A percentile compares a stretch with the other conserved stretches of the same genome.
These are phyloP conservation scores for Pristionchus entomophagus DNA, from an alignment of 2,888 invertebrate genomes.

Conservation along the genomic window DNA sequence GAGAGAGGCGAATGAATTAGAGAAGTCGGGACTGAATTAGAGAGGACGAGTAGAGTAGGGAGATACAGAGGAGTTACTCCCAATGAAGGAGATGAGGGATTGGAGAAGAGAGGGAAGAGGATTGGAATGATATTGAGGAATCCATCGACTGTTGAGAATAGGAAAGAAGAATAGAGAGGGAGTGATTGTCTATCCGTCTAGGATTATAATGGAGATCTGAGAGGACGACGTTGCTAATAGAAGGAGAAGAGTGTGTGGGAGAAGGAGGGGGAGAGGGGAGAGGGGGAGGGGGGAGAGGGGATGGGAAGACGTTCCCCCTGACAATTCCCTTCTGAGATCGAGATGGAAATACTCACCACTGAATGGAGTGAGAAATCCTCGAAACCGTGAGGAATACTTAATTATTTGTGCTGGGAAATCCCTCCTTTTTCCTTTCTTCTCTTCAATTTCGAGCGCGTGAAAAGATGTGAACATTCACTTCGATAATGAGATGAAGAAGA, in stretches of 20 bases:
- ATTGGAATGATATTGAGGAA: no score
- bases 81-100: no score
- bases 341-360: background rate
- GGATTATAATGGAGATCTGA: background rate
- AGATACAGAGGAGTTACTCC: background rate
- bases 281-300: no score
- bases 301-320: no score
- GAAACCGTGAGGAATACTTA: background rate
- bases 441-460: background rate
- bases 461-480: background rate
- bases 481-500: background rate
- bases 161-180: background rate
- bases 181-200: background rate
- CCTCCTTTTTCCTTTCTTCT: background rate
- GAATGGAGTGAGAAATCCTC: background rate
- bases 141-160: no score
- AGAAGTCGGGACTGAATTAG: conserved; percentile 18
- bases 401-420: background rate
- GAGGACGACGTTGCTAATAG: no score
- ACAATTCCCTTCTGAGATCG: no score
- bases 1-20: conserved; percentile 13
- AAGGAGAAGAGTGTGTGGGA: background rate
- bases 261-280: background rate
- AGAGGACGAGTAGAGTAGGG: background rate
- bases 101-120: no score